These are phyloP conservation scores for Micromys minutus DNA, from an alignment of 2,113 vertebrate species.

Conservation along the genomic window DNA sequence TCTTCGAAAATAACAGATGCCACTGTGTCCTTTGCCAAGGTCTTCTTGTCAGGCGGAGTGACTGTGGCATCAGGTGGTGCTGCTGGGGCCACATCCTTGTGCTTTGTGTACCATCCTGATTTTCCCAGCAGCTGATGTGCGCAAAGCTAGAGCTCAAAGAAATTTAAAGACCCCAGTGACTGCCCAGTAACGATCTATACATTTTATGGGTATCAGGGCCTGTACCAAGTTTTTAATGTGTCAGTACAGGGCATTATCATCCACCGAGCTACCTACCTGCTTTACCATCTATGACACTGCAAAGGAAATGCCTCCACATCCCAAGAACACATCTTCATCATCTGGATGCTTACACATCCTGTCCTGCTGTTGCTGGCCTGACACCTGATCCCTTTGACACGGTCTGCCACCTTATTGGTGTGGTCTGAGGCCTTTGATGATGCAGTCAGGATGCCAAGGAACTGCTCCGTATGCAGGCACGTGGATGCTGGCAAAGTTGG, in stretches of 20 bases:
- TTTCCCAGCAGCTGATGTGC: conserved; percentile 83
- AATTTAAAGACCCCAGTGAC: conserved; percentile 76
- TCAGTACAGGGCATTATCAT: conserved; percentile 98
- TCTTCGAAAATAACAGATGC: background rate
- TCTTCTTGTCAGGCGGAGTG: background rate
- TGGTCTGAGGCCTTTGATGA: conserved; percentile 91
- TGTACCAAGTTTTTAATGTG: conserved; percentile 76
- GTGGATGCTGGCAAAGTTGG: background rate
- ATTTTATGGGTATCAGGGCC: conserved; percentile 86
- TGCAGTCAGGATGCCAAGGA: conserved; percentile 98
- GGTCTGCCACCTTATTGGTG: conserved; percentile 83
- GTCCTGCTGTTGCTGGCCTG: conserved; percentile 92
- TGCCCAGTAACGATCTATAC: conserved; percentile 90
- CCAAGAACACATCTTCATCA: conserved; percentile 95
- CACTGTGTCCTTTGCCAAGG: background rate
- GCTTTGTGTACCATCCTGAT: conserved; percentile 92
- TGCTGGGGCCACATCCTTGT: conserved; percentile 91
- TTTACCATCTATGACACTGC: conserved; percentile 97
- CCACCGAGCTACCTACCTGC: conserved; percentile 95
- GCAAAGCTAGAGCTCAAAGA: no score
- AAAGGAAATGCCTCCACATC: conserved; percentile 96
- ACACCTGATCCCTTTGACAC: conserved; percentile 95
- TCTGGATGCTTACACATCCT: conserved; percentile 96
- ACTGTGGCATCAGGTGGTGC: conserved; percentile 88
- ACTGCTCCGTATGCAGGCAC: background rate